phyloP scores from a whole-genome alignment of 2,113 vertebrate genomes.

The Sclerurus mexicanus region DNA sequence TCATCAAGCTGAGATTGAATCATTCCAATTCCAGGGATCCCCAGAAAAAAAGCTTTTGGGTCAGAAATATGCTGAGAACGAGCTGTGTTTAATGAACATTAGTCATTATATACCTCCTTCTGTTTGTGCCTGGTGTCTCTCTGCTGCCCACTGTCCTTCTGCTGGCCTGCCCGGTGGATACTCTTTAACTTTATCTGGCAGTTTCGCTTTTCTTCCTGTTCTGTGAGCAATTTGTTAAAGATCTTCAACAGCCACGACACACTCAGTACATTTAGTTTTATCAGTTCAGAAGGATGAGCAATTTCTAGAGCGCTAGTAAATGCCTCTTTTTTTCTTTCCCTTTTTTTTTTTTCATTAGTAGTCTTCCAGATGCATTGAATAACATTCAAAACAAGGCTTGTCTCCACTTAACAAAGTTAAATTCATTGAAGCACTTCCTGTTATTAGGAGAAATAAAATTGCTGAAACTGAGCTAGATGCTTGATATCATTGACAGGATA shows the following conservation, averaged over 20 bases:
- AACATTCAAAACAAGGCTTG: not conserved
- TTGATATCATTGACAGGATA: not conserved
- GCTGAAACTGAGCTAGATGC: not conserved
- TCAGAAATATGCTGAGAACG: not conserved
- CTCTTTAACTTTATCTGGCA: not conserved
- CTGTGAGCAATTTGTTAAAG: not conserved
- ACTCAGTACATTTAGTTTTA: slow-evolving; percentile 2
- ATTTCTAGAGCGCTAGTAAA: slow-evolving; percentile 27
- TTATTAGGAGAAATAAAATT: slow-evolving; percentile 18
- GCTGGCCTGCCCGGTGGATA: not conserved
- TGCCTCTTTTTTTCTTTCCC: not conserved
- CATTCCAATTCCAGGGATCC: not conserved
- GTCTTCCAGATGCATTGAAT: not conserved
- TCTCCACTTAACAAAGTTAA: not conserved
- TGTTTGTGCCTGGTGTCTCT: not conserved
- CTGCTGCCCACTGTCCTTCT: not conserved
- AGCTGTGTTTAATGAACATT: not conserved
- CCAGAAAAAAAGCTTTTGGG: not conserved
- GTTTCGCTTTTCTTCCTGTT: not conserved
- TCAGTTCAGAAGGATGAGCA: slow-evolving; percentile 21
- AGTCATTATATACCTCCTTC: not conserved
- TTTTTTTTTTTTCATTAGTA: not conserved
- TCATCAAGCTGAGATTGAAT: not conserved
- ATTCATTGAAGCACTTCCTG: not conserved
- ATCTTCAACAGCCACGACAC: not conserved